These are phyloP conservation scores for Dipodomys ordii DNA, from an alignment of 2,113 vertebrate genomes.

Conservation along the genomic window DNA sequence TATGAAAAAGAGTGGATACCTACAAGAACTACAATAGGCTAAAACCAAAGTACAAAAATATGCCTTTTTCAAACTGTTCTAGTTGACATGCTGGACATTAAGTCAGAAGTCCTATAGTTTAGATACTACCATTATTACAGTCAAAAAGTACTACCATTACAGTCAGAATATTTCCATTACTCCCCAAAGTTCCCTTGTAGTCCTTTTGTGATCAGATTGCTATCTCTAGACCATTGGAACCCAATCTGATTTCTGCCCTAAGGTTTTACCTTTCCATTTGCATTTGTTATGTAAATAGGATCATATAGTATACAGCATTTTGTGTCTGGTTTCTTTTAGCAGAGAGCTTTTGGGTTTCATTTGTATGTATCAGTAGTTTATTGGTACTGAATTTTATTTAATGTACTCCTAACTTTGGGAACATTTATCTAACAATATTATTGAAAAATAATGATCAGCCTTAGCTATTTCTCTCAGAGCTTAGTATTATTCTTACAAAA, in stretches of 20 bases:
- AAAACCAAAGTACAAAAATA: conserved; percentile 17
- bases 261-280: conserved; percentile 23
- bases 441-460: conserved; percentile 37
- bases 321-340: conserved; percentile 35
- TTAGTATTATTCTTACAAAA: conserved; percentile 33
- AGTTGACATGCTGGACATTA: neutral
- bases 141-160: too few relatives aligned
- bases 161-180: neutral
- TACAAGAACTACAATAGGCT: conserved; percentile 10
- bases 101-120: conserved; percentile 35
- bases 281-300: conserved; percentile 19
- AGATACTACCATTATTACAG: too few relatives aligned
- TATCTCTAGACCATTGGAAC: too few relatives aligned
- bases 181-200: too few relatives aligned
- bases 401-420: conserved; percentile 13
- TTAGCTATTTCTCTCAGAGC: neutral
- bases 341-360: conserved; percentile 51
- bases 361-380: conserved; percentile 22
- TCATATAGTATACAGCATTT: neutral
- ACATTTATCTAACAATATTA: neutral
- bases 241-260: neutral
- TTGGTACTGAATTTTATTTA: conserved; percentile 44
- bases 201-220: too few relatives aligned
- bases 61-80: conserved; percentile 21
- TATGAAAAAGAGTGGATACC: conserved; percentile 8